phyloP scores from a whole-genome alignment of 2,888 invertebrate genomes.

The Torymus auratus region DNA sequence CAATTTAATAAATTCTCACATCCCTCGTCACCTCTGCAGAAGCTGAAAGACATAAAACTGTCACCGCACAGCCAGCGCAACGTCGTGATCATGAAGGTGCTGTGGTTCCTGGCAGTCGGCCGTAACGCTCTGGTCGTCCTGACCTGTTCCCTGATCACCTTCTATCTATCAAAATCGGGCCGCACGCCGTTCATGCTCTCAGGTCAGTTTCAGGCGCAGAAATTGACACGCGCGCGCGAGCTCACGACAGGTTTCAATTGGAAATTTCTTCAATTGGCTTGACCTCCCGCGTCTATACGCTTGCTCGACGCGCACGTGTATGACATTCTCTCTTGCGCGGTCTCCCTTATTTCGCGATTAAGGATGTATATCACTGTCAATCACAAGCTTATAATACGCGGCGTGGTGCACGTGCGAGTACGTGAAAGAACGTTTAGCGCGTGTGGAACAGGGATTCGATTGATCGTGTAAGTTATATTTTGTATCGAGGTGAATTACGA shows the following conservation, averaged over 20 bases:
- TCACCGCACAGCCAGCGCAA: slow-evolving; percentile 28
- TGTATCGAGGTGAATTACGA: too few relatives aligned
- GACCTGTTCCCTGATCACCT: slow-evolving; percentile 81
- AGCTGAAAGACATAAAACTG: slow-evolving; percentile 78
- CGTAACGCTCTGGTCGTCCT: slow-evolving; percentile 88
- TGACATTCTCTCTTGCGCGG: neutral
- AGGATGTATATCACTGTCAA: too few relatives aligned
- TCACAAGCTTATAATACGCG: too few relatives aligned
- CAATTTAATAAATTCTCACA: too few relatives aligned
- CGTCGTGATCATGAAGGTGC: slow-evolving; percentile 77
- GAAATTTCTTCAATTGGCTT: slow-evolving; percentile 47
- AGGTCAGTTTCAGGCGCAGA: slow-evolving; percentile 59
- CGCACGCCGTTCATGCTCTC: slow-evolving; percentile 80
- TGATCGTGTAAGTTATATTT: too few relatives aligned
- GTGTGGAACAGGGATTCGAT: too few relatives aligned
- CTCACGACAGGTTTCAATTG: slow-evolving; percentile 12
- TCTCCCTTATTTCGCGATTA: too few relatives aligned
- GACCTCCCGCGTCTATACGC: slow-evolving; percentile 9
- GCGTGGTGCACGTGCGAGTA: too few relatives aligned
- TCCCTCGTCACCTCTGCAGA: slow-evolving; percentile 75
- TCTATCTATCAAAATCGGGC: slow-evolving; percentile 70
- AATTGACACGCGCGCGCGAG: neutral
- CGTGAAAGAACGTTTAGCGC: too few relatives aligned
- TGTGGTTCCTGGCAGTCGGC: slow-evolving; percentile 87
- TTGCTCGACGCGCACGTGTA: neutral